Base-by-base conservation (phyloP, 1,140 invertebrate genomes). In the Eumaeus atala region DNA sequence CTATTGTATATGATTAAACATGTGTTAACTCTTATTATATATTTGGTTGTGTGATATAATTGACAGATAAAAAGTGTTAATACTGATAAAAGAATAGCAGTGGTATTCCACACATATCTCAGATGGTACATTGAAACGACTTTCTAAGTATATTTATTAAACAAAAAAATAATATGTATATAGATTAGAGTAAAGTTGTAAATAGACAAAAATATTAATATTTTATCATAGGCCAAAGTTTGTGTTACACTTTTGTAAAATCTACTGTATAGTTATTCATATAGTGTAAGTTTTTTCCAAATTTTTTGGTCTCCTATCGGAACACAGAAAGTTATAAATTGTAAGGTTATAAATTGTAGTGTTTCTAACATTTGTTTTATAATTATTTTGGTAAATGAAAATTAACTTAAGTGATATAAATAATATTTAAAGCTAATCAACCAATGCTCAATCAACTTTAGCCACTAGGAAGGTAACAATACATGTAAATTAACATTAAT, bases 81-180 rank as follows among this genome's bases (percentile, higher is more conserved):
- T 56, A 48, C 40, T 51, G 38, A 51, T 35, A 40, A 52, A 16
- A 60, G 49, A 36, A 58, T 60, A 58, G 56, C 51, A 57, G 21
- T 28, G 62, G 62, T 59, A 64, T 61, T 67, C 65, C 65, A 67
- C 65, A 66, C 64, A 63, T 53, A 58, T 59, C 64, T 54, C 17
- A 54, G n/a, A 51, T 18, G n/a, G 42, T 40, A 21, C 21, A 28
- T 35, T 28, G 17, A 35, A 28, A 36, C 49, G 33, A 14, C 50
- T 51, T 51, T 35, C 33, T 50, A 34, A 33, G 7, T 50, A 14
- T 50, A 35, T 44, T 44, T 17, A 36, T 50, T 36, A 10, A 35
- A 10, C 14, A 35, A 33, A 50, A 50, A 35, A 48, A 40, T 48
- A 48, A 58, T 9, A 40, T 40, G 11, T 47, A 40, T 51, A 61